Conservation (phyloP, 1,140 invertebrate species). For the Mamestra configurata region DNA sequence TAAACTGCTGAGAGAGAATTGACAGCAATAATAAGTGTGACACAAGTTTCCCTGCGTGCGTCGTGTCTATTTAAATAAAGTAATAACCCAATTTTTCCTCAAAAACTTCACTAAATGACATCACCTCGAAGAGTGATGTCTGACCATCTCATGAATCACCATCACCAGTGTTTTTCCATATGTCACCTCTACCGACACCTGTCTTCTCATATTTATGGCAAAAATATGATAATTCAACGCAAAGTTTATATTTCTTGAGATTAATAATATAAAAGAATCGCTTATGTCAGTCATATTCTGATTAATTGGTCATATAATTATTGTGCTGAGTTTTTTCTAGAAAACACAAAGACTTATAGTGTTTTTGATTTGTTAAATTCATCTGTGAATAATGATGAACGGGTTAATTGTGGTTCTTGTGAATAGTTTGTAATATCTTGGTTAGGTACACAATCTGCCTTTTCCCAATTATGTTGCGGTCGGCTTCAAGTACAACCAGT, state of each 20-base stretch:
- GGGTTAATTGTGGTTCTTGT: neutral
- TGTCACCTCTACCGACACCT: slow-evolving; percentile 24
- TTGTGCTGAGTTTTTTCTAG: slow-evolving; percentile 19
- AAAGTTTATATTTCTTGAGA: slow-evolving; percentile 27
- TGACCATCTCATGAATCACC: slow-evolving; percentile 30
- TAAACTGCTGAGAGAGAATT: no score
- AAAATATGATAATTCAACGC: slow-evolving; percentile 33
- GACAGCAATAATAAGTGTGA: neutral
- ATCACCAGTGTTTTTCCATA: slow-evolving; percentile 38
- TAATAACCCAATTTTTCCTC: slow-evolving; percentile 41
- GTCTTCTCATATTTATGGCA: slow-evolving; percentile 33
- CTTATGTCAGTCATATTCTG: slow-evolving; percentile 38
- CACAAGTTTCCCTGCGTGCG: neutral
- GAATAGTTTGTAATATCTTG: no score
- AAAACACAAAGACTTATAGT: neutral
- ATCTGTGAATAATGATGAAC: slow-evolving; percentile 2
- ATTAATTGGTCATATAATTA: slow-evolving; percentile 18
- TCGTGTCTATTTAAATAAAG: neutral
- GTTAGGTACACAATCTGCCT: no score
- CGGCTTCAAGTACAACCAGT: no score
- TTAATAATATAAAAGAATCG: slow-evolving; percentile 31
- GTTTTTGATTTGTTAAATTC: slow-evolving; percentile 11
- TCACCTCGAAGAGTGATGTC: slow-evolving; percentile 35
- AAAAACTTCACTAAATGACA: slow-evolving; percentile 32
- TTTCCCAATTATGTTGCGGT: no score